These are phyloP conservation scores for Sarcophilus harrisii DNA, from an alignment of 2,797 vertebrate species.

Conservation along the genomic window DNA sequence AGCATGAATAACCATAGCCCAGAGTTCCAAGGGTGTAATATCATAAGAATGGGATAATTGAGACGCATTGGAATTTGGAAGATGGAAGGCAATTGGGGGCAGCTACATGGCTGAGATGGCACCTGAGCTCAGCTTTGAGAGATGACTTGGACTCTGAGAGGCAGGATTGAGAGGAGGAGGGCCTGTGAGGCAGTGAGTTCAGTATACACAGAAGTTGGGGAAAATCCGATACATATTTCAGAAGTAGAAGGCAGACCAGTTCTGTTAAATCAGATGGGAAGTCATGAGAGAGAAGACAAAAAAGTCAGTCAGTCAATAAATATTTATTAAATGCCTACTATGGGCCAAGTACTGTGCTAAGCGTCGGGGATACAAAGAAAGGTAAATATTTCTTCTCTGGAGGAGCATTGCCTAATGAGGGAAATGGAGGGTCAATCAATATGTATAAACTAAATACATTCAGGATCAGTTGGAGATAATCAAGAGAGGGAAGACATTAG, in stretches of 20 bases:
- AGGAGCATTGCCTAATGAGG: neutral
- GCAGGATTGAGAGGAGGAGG: neutral
- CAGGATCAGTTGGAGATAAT: neutral
- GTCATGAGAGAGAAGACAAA: neutral
- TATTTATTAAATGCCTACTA: neutral
- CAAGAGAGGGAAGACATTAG: neutral
- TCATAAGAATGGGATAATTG: neutral
- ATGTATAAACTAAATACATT: neutral
- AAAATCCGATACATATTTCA: neutral
- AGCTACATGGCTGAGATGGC: neutral
- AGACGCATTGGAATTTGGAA: neutral
- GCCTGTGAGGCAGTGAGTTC: neutral
- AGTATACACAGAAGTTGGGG: neutral
- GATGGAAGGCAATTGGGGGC: neutral
- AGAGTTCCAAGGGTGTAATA: neutral
- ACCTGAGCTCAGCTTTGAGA: neutral
- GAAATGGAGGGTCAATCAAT: neutral
- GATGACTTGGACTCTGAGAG: neutral
- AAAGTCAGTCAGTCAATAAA: neutral
- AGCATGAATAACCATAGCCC: neutral
- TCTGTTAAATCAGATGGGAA: neutral
- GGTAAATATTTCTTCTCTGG: neutral
- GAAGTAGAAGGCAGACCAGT: neutral
- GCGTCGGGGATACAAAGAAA: neutral
- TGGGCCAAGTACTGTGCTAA: neutral